Conservation (phyloP, 2,113 vertebrate species). For the Cranoglanis bouderius region DNA sequence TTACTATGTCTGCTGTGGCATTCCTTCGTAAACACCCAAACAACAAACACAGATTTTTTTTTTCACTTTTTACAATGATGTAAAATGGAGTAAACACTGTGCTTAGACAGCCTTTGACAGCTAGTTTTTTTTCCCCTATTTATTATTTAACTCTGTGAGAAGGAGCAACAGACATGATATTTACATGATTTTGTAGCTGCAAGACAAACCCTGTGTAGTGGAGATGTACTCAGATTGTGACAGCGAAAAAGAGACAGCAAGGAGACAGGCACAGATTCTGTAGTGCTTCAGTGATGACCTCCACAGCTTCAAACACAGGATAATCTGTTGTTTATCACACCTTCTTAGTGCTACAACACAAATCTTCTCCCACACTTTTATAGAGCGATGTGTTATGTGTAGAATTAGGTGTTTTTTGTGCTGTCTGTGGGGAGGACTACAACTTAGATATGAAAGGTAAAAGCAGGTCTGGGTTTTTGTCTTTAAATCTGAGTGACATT, state of each 20-base stretch:
- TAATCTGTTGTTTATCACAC: constrained; percentile 19
- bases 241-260: neutral
- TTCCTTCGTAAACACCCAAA: neutral
- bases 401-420: neutral
- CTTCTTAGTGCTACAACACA: neutral
- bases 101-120: neutral
- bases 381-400: neutral
- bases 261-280: constrained; percentile 6
- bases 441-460: constrained; percentile 12
- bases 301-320: neutral
- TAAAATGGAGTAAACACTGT: neutral
- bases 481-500: constrained; percentile 1
- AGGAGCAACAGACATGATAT: neutral
- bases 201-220: neutral
- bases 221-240: neutral
- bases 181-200: neutral
- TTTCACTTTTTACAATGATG: neutral
- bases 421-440: neutral
- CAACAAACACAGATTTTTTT: constrained; percentile 1
- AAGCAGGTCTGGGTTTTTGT: neutral
- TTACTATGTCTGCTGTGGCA: neutral
- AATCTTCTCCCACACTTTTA: neutral
- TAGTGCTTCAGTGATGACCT: neutral
- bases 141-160: neutral
- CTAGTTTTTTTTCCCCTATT: neutral